Conservation (phyloP, 2,888 invertebrate species). For the Glaucopsyche alexis region DNA sequence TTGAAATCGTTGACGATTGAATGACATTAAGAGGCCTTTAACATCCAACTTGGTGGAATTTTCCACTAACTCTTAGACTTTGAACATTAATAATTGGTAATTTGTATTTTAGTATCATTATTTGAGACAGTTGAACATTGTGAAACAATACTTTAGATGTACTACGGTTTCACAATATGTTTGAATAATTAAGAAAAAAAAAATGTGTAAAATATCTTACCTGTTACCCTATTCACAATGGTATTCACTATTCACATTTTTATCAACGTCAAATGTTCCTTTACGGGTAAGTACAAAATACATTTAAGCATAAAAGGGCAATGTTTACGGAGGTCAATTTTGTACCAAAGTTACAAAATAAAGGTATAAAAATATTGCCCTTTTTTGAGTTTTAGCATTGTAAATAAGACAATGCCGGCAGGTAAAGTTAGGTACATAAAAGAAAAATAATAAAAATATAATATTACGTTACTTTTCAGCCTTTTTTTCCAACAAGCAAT, state of each 20-base stretch:
- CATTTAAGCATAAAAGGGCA: conserved; percentile 5
- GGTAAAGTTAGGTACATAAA: conserved; percentile 9
- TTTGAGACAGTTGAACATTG: no score
- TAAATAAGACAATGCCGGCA: conserved; percentile 5
- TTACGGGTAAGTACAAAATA: not conserved
- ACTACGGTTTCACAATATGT: no score
- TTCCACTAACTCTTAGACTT: not conserved
- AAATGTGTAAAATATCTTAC: no score
- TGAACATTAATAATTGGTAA: conserved; percentile 16
- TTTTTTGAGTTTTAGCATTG: not conserved
- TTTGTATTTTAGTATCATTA: not conserved
- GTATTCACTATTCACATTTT: not conserved
- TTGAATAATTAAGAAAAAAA: no score
- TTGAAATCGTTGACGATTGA: conserved; percentile 54
- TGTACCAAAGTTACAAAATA: conserved; percentile 11
- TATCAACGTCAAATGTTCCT: not conserved
- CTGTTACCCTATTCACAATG: no score
- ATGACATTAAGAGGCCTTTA: conserved; percentile 34
- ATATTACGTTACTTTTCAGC: not conserved
- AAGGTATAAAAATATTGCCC: conserved; percentile 11
- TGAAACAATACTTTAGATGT: no score
- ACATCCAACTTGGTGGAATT: not conserved
- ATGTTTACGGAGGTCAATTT: conserved; percentile 24
- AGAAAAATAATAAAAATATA: not conserved
- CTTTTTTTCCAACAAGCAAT: no score